These are phyloP conservation scores for Carposina sasakii DNA, from an alignment of 1,140 invertebrate species.

Conservation along the genomic window DNA sequence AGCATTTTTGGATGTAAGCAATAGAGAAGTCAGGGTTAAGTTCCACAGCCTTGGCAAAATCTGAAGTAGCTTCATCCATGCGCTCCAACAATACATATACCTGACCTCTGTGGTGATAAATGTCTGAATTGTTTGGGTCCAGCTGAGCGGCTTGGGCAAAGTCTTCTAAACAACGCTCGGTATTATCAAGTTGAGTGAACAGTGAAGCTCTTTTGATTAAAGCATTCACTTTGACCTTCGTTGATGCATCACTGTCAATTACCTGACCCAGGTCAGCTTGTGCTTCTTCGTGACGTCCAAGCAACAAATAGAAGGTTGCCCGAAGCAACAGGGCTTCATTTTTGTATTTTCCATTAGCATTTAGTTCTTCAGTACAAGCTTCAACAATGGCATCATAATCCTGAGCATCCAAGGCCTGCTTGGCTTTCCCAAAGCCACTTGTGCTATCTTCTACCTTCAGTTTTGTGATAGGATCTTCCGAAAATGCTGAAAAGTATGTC, in stretches of 20 bases:
- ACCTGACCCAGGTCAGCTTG: constrained; percentile 81
- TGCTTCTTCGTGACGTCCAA: constrained; percentile 81
- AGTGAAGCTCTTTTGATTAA: constrained; percentile 92
- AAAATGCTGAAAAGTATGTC: constrained; percentile 89
- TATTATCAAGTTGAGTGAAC: constrained; percentile 84
- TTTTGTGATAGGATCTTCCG: constrained; percentile 81
- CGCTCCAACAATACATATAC: constrained; percentile 87
- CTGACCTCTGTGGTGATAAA: constrained; percentile 84
- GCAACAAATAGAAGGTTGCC: constrained; percentile 87
- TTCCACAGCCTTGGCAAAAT: constrained; percentile 88
- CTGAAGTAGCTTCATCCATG: constrained; percentile 82
- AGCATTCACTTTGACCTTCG: constrained; percentile 85
- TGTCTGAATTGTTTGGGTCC: constrained; percentile 86
- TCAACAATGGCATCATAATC: constrained; percentile 86
- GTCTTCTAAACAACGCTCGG: constrained; percentile 82
- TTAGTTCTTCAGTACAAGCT: constrained; percentile 86
- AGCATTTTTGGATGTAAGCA: constrained; percentile 90
- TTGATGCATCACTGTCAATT: constrained; percentile 73
- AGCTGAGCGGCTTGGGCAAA: constrained; percentile 84
- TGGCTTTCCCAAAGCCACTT: constrained; percentile 79
- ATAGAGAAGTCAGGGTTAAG: constrained; percentile 88
- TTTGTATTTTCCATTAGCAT: constrained; percentile 65
- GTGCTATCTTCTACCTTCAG: constrained; percentile 45
- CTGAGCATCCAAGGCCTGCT: constrained; percentile 77
- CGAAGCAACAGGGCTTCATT: constrained; percentile 83